phyloP scores from a whole-genome alignment of 2,888 invertebrate species.

The Temnothorax rugatulus region DNA sequence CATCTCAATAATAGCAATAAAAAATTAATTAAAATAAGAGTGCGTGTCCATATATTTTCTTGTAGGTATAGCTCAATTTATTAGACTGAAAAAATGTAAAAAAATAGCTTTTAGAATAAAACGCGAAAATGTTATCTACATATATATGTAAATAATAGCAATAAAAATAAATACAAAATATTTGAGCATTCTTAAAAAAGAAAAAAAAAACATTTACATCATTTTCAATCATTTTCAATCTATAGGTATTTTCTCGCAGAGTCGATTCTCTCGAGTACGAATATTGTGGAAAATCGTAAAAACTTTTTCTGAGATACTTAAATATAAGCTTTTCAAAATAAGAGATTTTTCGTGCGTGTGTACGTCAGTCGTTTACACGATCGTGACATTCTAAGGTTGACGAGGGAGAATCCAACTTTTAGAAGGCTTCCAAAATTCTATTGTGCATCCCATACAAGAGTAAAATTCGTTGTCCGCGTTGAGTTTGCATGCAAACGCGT shows the following conservation, averaged over 20 bases:
- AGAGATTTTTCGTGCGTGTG: background rate
- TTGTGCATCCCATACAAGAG: slow-evolving; percentile 5
- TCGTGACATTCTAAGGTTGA: slow-evolving; percentile 13
- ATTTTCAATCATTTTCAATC: slow-evolving; percentile 1
- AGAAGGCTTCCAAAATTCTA: slow-evolving; percentile 36
- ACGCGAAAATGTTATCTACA: background rate
- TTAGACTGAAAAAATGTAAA: background rate
- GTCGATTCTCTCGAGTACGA: background rate
- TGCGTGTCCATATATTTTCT: background rate
- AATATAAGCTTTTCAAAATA: background rate
- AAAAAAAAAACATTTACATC: background rate
- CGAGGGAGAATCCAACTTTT: slow-evolving; percentile 16
- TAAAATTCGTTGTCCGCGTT: slow-evolving; percentile 30
- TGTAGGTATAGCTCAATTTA: background rate
- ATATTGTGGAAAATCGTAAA: background rate
- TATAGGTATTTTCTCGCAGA: background rate
- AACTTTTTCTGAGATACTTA: background rate
- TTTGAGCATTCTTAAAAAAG: background rate
- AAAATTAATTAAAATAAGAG: background rate
- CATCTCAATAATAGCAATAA: background rate
- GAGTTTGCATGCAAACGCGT: slow-evolving; percentile 42
- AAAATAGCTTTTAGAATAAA: slow-evolving; percentile 1
- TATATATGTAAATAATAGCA: background rate
- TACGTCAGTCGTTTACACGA: background rate
- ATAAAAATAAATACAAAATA: slow-evolving; percentile 1